Conservation (phyloP, 2,113 vertebrate genomes). For the Desmodus rotundus region DNA sequence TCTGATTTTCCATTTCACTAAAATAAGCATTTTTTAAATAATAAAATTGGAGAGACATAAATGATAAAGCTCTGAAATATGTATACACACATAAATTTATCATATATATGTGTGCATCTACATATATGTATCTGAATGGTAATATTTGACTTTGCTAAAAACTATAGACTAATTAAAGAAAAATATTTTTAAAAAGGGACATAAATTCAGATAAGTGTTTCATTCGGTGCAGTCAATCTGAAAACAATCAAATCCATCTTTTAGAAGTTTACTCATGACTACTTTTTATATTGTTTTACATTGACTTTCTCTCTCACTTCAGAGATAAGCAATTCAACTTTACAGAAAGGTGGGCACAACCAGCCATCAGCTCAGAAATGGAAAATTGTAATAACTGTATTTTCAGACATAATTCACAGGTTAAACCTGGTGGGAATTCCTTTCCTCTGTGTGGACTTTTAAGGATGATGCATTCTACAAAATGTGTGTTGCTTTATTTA, state of each 20-base stretch:
- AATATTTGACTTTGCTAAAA: not conserved
- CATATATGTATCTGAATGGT: not conserved
- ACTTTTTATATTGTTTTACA: not conserved
- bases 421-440: constrained; percentile 56
- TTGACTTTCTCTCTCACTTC: not conserved
- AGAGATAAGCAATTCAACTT: constrained; percentile 39
- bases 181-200: not conserved
- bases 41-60: not conserved
- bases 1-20: not conserved
- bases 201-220: not conserved
- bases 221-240: not conserved
- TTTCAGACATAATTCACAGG: constrained; percentile 50
- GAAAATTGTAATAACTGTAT: constrained; percentile 23
- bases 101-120: no score
- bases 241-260: not conserved
- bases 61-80: not conserved
- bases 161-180: not conserved
- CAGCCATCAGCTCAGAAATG: constrained; percentile 36
- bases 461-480: constrained; percentile 3
- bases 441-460: constrained; percentile 42
- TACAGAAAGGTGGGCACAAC: not conserved
- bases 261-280: constrained; percentile 17
- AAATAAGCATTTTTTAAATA: not conserved
- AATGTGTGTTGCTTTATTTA: not conserved
- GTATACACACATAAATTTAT: not conserved